A percentile compares a stretch with the other conserved stretches of the same genome.
phyloP scores from a whole-genome alignment of 2,113 vertebrate genomes.

The Plecturocebus donacophilus region DNA sequence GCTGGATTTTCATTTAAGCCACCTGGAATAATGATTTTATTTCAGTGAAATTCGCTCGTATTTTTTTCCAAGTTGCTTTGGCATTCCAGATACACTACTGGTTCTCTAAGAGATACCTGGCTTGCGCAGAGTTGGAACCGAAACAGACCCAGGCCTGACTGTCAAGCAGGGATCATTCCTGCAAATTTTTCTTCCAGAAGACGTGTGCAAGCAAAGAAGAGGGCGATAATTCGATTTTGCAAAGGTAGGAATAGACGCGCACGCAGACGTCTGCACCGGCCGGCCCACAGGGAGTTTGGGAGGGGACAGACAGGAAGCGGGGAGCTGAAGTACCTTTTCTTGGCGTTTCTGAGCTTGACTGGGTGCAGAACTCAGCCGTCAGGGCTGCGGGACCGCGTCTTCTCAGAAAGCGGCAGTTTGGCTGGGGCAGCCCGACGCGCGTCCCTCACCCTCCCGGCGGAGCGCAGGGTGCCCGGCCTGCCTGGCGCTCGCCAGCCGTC shows the following conservation, averaged over 20 bases:
- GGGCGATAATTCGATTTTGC: background rate
- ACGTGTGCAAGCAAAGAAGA: background rate
- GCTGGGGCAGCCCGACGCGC: background rate
- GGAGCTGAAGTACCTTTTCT: slow-evolving; percentile 61
- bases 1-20: background rate
- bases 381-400: background rate
- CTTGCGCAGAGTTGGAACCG: background rate
- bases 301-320: background rate
- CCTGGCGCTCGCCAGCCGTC: background rate
- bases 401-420: background rate
- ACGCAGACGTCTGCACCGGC: background rate
- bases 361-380: background rate
- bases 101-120: background rate
- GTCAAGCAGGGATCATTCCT: background rate
- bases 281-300: background rate
- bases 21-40: background rate
- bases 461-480: background rate
- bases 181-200: background rate
- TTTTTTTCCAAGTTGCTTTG: background rate
- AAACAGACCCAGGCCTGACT: background rate
- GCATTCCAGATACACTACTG: background rate
- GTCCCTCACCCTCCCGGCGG: background rate
- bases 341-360: background rate
- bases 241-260: background rate
- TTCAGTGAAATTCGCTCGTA: background rate